phyloP scores from a whole-genome alignment of 2,113 vertebrate species.

The Murina feae region DNA sequence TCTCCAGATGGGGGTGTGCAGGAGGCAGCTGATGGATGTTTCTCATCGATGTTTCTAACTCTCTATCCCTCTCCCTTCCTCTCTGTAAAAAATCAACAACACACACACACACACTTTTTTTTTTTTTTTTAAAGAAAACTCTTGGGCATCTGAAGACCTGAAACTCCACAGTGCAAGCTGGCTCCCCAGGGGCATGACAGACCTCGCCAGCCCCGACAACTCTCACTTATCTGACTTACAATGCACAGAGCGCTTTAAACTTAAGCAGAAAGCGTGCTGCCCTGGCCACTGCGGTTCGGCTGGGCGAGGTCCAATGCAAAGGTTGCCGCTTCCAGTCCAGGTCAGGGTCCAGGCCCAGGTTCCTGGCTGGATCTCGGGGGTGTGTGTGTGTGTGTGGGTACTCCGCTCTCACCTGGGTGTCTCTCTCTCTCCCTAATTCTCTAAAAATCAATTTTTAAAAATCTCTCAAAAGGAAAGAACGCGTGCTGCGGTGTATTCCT shows the following conservation, averaged over 20 bases:
- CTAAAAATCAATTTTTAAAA: not conserved
- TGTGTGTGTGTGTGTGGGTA: too few relatives aligned
- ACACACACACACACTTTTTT: too few relatives aligned
- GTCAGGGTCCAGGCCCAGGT: not conserved
- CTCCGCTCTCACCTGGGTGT: not conserved
- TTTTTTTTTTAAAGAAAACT: not conserved
- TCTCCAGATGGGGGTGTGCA: too few relatives aligned
- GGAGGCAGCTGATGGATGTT: too few relatives aligned
- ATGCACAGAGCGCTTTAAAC: too few relatives aligned
- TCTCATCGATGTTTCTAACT: too few relatives aligned
- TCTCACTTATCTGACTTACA: not conserved
- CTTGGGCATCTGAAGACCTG: too few relatives aligned
- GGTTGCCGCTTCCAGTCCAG: not conserved
- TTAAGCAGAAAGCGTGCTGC: not conserved
- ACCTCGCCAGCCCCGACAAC: not conserved
- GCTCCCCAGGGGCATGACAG: not conserved
- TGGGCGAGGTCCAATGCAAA: not conserved
- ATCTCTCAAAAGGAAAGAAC: not conserved
- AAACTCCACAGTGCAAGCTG: not conserved
- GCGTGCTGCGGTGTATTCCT: not conserved
- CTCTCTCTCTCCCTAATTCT: too few relatives aligned
- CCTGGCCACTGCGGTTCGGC: not conserved
- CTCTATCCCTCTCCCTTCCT: too few relatives aligned
- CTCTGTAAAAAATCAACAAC: too few relatives aligned
- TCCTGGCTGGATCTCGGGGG: not conserved